Evolutionary conservation across 2,113 vertebrate genomes (phyloP), one percentile per base, ranked within the genome.

Genomic region (Symphodus melops): DNA sequence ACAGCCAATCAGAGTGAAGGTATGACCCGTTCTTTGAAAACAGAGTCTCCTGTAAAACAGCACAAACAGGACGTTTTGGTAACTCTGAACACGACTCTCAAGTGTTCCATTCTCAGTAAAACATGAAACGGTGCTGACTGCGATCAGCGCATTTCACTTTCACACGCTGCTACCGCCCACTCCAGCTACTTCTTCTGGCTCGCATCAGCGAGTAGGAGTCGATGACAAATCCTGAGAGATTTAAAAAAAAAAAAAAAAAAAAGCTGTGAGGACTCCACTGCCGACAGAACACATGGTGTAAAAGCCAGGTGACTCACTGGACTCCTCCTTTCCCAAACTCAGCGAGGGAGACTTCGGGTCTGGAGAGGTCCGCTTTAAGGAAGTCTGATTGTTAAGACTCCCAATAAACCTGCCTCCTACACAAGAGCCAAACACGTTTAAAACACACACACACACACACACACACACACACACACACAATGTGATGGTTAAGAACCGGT

Each of bases 211-310:
- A 67, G 76, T 56, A 17, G 65, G 74, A 78, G 68, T 58, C 1
- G 7, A 66, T 72, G 71, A 84, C 42, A 74, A 56, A 65, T 58
- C 64, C 54, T 64, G 16, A 12, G 53, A 56, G 75, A 48, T 77
- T 77, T 88, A 63, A 73, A 62, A 84, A 41, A 62, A 6, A 84
- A 69, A 75, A 58, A 60, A 61, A 70, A 84, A 49, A 53, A 70
- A 80, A 81, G 83, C 81, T 65, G 75, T 60, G 82, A 78, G 81
- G 80, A 85, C 62, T 41, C 36, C 68, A 33, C 58, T 51, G 14
- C 69, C 46, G 5, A 69, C 51, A 28, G 14, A 58, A 76, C 85
- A 76, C 79, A 87, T 53, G 70, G 70, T n/a, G 77, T 0, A 16
- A 28, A 16, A 28, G 62, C 80, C 80, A 81, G 68, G 68, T 79